Base-by-base conservation (phyloP, 2,888 invertebrate species). In the Xestia rhomboidea region DNA sequence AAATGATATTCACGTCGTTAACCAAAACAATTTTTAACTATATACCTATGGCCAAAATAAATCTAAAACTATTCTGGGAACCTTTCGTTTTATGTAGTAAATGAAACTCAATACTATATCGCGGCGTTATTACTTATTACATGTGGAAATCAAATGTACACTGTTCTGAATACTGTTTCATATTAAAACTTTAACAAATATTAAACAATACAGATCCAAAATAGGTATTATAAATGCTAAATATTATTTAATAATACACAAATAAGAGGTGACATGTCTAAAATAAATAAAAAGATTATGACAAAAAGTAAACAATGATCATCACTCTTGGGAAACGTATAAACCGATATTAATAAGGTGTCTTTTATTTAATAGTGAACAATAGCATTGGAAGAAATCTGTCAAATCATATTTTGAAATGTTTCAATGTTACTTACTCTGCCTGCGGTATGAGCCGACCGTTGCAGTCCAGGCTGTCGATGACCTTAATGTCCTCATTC, bases 391-490 rank as follows among this genome's bases (percentile, higher is more conserved):
- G 51, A 51, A 51, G 1, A 54, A 54, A 13, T n/a, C 54, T 2
- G 6, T 27, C n/a, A n/a, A 38, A 24, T 24, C 24, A 38, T 21
- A 21, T 62, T 62, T 62, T 34, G 1, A 30, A 62, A 69, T 30
- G 3, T 30, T 34, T 41, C 7, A 18, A n/a, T 4, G 1, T 44
- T 79, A 95, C 96, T 97, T 94, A 97, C 97, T 94, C 95, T 24
- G 89, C 82, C 90, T 97, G 95, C 13, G 97, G 96, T 73, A 97
- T 97, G 80, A 97, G 94, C 82, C 98, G 97, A 60, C 97, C 97
- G 90, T 98, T 97, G 86, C 97, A 97, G 85, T 98, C 97, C 72
- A 98, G 97, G 18, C 95, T 94, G 88, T 97, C 97, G 73, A 98
- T 97, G 34, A 93, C 92, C 27, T 94, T 92, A 85, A 98, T 93